Evolutionary conservation across 2,113 vertebrate genomes (phyloP), one percentile per base, ranked within the genome.

Genomic region (Callionymus lyra): DNA sequence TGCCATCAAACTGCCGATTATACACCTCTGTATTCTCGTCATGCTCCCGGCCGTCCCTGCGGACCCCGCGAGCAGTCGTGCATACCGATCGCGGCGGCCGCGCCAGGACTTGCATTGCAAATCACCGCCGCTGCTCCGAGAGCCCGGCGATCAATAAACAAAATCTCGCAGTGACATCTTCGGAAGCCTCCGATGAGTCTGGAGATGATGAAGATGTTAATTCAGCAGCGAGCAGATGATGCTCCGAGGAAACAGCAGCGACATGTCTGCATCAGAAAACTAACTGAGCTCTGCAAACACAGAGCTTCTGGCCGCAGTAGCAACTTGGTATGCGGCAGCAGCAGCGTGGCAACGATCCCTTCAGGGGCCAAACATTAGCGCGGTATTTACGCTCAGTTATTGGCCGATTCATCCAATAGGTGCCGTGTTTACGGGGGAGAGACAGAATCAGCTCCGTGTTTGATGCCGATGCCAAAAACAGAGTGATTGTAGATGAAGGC

Each of bases 1-100:
- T 43, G 68, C 78, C 68, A 72, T 85, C 80, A 83, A 76, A 76
- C 68, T 52, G 59, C 63, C 56, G 68, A 83, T 84, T 80, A 80
- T 74, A 77, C 62, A 60, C 65, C 45, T 62, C 65, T 58, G 73
- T 60, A 83, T 85, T 85, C 82, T 60, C 62, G 64, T 80, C 76
- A 72, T 72, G 79, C 57, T 43, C 65, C 21, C 35, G 9, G 33
- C 44, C 38, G 52, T 64, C 70, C 78, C 60, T 44, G 45, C 18
- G 62, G 77, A 61, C 21, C 15, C 39, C 16, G 40, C 50, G 50
- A 41, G 41, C 2, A 12, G 65, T 33, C 44, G 53, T 17, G 82
- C 68, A 81, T 83, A 70, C 80, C 72, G 74, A 84, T 27, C 21
- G 70, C 16, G 3, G 6, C 33, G 16, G 48, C 44, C 44, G 51